Base-by-base conservation (phyloP, 2,888 invertebrate genomes). In the Drosophila mayaguana region DNA sequence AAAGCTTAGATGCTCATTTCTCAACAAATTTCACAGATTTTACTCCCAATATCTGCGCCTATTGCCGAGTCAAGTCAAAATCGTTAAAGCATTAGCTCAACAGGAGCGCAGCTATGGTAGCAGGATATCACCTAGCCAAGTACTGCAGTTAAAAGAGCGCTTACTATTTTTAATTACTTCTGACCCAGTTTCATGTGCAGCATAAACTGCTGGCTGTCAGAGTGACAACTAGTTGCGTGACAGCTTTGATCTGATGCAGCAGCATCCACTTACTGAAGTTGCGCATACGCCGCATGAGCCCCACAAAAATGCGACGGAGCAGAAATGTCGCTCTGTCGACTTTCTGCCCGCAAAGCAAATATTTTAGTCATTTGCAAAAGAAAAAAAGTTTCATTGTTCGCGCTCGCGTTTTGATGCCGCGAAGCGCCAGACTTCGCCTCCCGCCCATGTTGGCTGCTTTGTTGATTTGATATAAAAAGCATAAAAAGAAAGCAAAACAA, bases 401-500 rank as follows among this genome's bases (percentile, higher is more conserved):
- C 60, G 67, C 32, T 3, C 32, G 18, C 32, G 12, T 50, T 50
- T 3, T 7, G 18, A 50, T 50, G 50, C 46, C 45, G 54, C 64
- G 54, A 54, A 25, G 25, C 40, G 16, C 25, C 25, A 12, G 5
- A 40, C 18, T 12, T 56, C 50, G 32, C 11, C 11, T 16, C n/a
- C 3, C 22, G 22, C 2, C n/a, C 34, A 11, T 5, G 12, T 22
- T 22, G 45, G 36, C 32, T 62, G 71, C 72, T 63, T 66, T 83
- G 72, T 78, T 74, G 72, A 67, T 76, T 72, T 66, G 68, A 85
- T 81, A 69, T 84, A 75, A 82, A 79, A 83, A 86, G 79, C 72
- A 83, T 83, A 80, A 81, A 60, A 43, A 20, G 7, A 45, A 20
- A 20, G 20, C 14, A 20, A 38, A 22, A n/a, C 7, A 22, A 22